Evolutionary conservation across 2,888 invertebrate genomes (phyloP).

Genomic region (Zhuqinia jingwanae): DNA sequence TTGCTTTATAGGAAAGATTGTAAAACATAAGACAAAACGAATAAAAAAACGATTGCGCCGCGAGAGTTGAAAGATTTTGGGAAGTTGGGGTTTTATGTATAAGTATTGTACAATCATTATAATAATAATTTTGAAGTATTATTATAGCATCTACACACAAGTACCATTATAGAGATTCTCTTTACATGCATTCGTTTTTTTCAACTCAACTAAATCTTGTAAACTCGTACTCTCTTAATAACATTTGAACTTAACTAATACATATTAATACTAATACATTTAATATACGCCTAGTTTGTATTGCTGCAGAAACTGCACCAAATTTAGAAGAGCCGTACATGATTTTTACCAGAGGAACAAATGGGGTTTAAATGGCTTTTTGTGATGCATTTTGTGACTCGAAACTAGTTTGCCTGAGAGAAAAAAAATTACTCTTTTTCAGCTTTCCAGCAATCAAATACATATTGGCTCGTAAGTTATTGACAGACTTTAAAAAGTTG

Average conservation of each 20-base stretch:
- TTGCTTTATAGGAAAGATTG: slow-evolving; percentile 33
- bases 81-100: slow-evolving; percentile 58
- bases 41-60: slow-evolving; percentile 46
- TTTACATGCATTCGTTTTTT: slow-evolving; percentile 28
- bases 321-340: slow-evolving; percentile 30
- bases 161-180: slow-evolving; percentile 49
- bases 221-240: slow-evolving; percentile 33
- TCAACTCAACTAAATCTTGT: slow-evolving; percentile 14
- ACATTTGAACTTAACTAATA: slow-evolving; percentile 25
- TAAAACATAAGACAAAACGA: slow-evolving; percentile 36
- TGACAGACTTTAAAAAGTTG: slow-evolving; percentile 64
- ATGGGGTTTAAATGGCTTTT: slow-evolving; percentile 50
- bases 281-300: slow-evolving; percentile 61
- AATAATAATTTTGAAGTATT: neutral
- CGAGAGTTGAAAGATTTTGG: slow-evolving; percentile 64
- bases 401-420: slow-evolving; percentile 2
- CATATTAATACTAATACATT: too few relatives aligned
- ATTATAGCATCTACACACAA: slow-evolving; percentile 47
- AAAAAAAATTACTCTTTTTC: slow-evolving; percentile 24
- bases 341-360: slow-evolving; percentile 17
- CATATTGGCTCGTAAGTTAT: slow-evolving; percentile 62
- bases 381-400: slow-evolving; percentile 35
- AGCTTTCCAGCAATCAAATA: slow-evolving; percentile 1
- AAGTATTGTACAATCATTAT: slow-evolving; percentile 62
- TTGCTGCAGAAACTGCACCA: slow-evolving; percentile 64